Percentiles rank a stretch among this genome's conserved stretches.
phyloP scores from a whole-genome alignment of 1,140 invertebrate species.

The Saccostrea cuccullata region DNA sequence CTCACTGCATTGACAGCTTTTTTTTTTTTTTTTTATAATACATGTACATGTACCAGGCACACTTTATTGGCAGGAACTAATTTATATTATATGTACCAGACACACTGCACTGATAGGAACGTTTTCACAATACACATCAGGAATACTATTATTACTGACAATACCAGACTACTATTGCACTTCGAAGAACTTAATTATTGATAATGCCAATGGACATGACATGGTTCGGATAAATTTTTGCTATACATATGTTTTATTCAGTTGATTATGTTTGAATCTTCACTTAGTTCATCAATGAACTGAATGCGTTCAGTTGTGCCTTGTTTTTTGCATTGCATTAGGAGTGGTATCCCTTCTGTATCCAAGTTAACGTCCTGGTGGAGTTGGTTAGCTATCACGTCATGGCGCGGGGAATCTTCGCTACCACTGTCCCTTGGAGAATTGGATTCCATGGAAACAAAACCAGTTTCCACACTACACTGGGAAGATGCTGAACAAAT shows the following conservation, averaged over 20 bases:
- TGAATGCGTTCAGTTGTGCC: background rate
- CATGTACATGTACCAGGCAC: too few relatives aligned
- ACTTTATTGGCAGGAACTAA: too few relatives aligned
- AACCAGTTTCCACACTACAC: conserved; percentile 21
- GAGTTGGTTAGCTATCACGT: background rate
- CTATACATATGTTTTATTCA: background rate
- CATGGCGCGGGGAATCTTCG: background rate
- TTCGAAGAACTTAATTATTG: too few relatives aligned
- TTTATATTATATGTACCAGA: too few relatives aligned
- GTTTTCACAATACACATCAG: too few relatives aligned
- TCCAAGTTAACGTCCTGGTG: background rate
- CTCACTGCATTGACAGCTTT: too few relatives aligned
- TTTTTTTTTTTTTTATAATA: too few relatives aligned
- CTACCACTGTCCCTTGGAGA: conserved; percentile 13
- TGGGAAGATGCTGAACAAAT: conserved; percentile 14
- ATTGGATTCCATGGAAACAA: conserved; percentile 12
- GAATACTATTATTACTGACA: too few relatives aligned
- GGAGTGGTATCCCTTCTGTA: background rate
- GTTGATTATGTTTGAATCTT: background rate
- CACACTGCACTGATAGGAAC: too few relatives aligned
- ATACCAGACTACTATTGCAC: too few relatives aligned
- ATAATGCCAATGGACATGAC: too few relatives aligned
- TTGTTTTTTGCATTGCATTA: background rate
- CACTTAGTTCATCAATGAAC: background rate
- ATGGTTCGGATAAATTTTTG: too few relatives aligned